Evolutionary conservation across 2,797 vertebrate genomes (phyloP).

Genomic region (Chlorospingus semifuscus): DNA sequence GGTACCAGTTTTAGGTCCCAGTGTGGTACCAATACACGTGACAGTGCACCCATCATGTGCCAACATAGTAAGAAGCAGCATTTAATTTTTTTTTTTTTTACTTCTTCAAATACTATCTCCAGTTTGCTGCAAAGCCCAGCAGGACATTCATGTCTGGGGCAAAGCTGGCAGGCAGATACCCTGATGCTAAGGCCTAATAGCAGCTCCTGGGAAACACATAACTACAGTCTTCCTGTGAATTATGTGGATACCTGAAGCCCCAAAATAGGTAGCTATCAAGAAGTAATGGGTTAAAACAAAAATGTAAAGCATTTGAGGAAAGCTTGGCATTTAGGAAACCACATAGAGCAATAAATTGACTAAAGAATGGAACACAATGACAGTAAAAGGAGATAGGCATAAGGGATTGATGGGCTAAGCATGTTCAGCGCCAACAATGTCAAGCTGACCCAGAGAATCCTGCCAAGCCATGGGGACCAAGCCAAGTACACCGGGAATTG

Average conservation of each 20-base stretch:
- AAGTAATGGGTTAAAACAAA: too few species aligned
- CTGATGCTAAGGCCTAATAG: background rate
- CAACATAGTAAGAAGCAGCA: fast-evolving
- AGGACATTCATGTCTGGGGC: background rate
- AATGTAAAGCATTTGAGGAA: too few species aligned
- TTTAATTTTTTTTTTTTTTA: background rate
- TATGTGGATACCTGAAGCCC: background rate
- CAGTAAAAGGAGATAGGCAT: too few species aligned
- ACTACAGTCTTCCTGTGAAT: background rate
- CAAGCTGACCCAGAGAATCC: too few species aligned
- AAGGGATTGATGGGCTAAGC: too few species aligned
- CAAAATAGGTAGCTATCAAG: too few species aligned
- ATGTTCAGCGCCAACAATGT: too few species aligned
- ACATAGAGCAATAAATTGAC: too few species aligned
- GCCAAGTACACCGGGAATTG: too few species aligned
- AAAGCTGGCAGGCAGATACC: background rate
- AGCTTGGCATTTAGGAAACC: too few species aligned
- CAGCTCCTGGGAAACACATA: background rate
- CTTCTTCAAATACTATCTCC: background rate
- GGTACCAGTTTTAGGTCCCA: background rate
- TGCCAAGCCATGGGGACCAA: too few species aligned
- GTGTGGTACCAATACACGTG: fast-evolving
- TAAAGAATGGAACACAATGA: too few species aligned
- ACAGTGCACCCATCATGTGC: background rate
- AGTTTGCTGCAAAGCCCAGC: background rate